Evolutionary conservation across 2,888 invertebrate species (phyloP).

Genomic region (Plebejus argus): DNA sequence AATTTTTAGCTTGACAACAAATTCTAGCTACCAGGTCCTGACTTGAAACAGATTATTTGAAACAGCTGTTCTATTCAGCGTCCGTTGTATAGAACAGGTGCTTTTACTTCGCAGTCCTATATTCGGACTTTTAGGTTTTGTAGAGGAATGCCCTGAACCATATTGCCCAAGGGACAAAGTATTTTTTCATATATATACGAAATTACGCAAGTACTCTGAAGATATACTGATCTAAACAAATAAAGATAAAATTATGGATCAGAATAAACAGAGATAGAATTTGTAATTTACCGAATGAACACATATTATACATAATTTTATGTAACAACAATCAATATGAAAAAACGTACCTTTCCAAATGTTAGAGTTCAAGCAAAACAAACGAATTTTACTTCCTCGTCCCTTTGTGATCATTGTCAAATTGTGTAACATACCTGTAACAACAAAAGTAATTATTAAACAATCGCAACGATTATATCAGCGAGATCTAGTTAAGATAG

Average conservation of each 20-base stretch:
- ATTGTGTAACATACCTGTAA: conserved; percentile 68
- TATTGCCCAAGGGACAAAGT: too few relatives aligned
- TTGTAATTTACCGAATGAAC: background rate
- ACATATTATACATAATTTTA: background rate
- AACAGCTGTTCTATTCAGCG: too few relatives aligned
- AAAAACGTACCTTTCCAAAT: background rate
- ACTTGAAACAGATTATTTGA: background rate
- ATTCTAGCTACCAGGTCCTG: background rate
- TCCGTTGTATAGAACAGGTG: background rate
- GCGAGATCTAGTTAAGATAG: conserved; percentile 32
- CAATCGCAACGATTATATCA: conserved; percentile 53
- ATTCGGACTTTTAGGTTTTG: background rate
- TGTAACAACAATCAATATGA: background rate
- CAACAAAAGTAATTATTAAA: conserved; percentile 64
- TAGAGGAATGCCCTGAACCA: background rate
- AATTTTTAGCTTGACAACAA: background rate
- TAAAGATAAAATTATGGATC: too few relatives aligned
- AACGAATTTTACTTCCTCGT: conserved; percentile 26
- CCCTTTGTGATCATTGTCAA: conserved; percentile 46
- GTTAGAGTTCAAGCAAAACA: background rate
- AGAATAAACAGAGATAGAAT: too few relatives aligned
- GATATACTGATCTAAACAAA: too few relatives aligned
- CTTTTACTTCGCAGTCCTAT: background rate
- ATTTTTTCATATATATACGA: too few relatives aligned
- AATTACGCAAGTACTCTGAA: too few relatives aligned